A percentile compares a stretch with the other conserved stretches of the same genome.
phyloP scores from a whole-genome alignment of 2,113 vertebrate species.

The Struthio camelus region DNA sequence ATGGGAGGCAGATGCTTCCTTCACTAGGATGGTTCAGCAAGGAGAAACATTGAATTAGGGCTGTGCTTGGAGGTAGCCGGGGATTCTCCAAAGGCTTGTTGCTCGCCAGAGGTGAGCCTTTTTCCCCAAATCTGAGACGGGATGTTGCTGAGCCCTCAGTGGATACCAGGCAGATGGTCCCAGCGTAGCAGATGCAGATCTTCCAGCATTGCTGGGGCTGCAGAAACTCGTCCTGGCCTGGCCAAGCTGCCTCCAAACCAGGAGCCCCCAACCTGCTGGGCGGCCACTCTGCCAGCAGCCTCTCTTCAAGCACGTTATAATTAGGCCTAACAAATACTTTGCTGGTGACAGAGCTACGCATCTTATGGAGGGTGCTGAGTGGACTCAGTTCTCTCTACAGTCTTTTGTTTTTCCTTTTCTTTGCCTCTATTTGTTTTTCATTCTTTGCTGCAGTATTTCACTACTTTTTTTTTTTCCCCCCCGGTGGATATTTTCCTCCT shows the following conservation, averaged over 20 bases:
- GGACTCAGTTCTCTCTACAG: background rate
- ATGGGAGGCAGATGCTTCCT: background rate
- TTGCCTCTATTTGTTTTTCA: slow-evolving; percentile 1
- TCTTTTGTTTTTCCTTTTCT: background rate
- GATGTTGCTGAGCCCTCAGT: background rate
- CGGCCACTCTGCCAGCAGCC: background rate
- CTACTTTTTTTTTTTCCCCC: background rate
- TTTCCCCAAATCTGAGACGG: background rate
- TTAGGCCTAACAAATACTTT: background rate
- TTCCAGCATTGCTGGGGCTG: background rate
- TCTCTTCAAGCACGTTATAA: background rate
- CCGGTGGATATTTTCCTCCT: background rate
- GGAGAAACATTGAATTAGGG: background rate
- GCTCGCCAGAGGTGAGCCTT: background rate
- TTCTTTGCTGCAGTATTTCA: slow-evolving; percentile 15
- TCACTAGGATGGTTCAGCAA: background rate
- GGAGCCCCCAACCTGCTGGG: background rate
- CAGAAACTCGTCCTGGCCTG: background rate
- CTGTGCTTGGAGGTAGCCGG: background rate
- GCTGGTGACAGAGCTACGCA: background rate
- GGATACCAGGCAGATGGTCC: background rate
- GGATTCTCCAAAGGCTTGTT: background rate
- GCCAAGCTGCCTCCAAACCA: background rate
- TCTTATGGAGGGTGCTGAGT: background rate
- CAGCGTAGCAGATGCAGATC: background rate